Percentiles rank a stretch among this genome's conserved stretches.
These are phyloP conservation scores for Trypoxylon attenuatum DNA, from an alignment of 2,888 invertebrate genomes.

Conservation along the genomic window DNA sequence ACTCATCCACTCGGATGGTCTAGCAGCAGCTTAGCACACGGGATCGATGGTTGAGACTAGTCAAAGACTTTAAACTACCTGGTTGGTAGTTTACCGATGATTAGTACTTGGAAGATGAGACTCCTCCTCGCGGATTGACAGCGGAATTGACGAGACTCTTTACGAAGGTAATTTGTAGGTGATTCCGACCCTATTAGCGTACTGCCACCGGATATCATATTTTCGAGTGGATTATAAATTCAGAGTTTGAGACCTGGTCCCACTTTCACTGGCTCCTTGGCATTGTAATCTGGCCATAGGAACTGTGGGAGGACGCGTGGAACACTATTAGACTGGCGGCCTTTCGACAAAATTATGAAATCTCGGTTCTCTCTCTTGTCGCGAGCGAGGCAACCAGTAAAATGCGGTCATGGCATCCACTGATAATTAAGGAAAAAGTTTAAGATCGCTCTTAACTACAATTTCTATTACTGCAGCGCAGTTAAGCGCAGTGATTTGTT, in stretches of 20 bases:
- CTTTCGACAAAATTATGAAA: neutral
- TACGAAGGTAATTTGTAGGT: no score
- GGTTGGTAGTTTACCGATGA: neutral
- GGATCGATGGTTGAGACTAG: neutral
- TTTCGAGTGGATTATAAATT: neutral
- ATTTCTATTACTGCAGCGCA: slow-evolving; percentile 20
- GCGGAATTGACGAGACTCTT: neutral
- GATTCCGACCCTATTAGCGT: no score
- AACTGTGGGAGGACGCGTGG: neutral
- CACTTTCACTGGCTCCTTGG: neutral
- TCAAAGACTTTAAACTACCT: neutral
- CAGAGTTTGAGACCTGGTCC: neutral
- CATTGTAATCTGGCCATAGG: neutral
- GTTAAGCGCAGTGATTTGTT: slow-evolving; percentile 21
- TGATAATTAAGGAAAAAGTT: slow-evolving; percentile 4
- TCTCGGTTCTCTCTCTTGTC: neutral
- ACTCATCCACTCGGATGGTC: no score
- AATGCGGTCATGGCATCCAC: neutral
- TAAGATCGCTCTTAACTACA: slow-evolving; percentile 31
- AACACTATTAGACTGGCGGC: neutral
- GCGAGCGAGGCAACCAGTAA: neutral
- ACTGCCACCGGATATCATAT: no score
- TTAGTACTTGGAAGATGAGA: no score
- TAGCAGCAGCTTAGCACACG: no score
- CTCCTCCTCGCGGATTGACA: neutral